Conservation (phyloP, 2,888 invertebrate genomes). For the Agrilus mali region DNA sequence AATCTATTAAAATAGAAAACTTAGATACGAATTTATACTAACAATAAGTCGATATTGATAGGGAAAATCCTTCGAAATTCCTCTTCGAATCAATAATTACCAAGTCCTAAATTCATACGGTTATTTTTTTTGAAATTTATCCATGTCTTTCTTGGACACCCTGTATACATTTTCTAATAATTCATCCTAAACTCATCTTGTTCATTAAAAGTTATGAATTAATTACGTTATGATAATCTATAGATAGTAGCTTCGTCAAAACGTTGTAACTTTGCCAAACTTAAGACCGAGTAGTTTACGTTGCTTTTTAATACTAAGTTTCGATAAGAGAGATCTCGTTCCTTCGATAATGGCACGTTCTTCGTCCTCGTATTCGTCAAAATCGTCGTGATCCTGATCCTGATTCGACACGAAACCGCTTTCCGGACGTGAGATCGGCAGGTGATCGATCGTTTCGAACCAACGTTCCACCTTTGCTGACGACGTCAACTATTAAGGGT, state of each 20-base stretch:
- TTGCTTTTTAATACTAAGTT: slow-evolving; percentile 58
- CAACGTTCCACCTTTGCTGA: slow-evolving; percentile 69
- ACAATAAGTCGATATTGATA: too few species aligned
- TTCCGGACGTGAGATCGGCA: slow-evolving; percentile 58
- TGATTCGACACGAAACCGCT: slow-evolving; percentile 64
- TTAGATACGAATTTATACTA: too few species aligned
- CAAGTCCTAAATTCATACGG: too few species aligned
- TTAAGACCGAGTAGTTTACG: slow-evolving; percentile 54
- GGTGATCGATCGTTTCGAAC: slow-evolving; percentile 58
- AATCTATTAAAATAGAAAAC: too few species aligned
- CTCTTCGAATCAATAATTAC: too few species aligned
- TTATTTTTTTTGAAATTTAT: too few species aligned
- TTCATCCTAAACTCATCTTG: too few species aligned
- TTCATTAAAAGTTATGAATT: too few species aligned
- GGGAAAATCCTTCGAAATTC: too few species aligned
- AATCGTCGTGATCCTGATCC: slow-evolving; percentile 40
- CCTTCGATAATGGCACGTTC: slow-evolving; percentile 52
- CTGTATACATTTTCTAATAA: too few species aligned
- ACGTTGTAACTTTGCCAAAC: slow-evolving; percentile 59
- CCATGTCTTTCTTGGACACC: too few species aligned
- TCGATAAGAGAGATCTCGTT: slow-evolving; percentile 51
- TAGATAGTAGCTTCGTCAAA: slow-evolving; percentile 41
- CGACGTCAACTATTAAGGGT: slow-evolving; percentile 50
- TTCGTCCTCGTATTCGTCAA: slow-evolving; percentile 38
- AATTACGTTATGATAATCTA: background rate